Conservation (phyloP, 2,888 invertebrate species). For the Caenorhabditis zanzibari region DNA sequence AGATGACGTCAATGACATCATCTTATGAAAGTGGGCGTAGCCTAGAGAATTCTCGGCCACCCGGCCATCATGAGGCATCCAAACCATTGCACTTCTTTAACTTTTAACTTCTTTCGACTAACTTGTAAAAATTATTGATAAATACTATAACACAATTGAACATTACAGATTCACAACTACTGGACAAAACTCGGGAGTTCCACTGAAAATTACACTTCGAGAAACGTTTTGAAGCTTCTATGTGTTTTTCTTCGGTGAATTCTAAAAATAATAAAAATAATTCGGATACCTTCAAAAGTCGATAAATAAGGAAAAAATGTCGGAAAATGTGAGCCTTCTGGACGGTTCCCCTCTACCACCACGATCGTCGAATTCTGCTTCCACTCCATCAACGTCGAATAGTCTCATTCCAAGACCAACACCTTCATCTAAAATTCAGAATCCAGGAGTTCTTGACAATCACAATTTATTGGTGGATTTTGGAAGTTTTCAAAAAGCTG, state of each 20-base stretch:
- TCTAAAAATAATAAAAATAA: neutral
- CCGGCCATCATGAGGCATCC: too few species aligned
- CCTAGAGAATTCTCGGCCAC: too few species aligned
- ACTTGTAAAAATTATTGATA: neutral
- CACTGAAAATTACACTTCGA: too few species aligned
- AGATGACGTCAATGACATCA: too few species aligned
- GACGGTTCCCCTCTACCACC: slow-evolving; percentile 68
- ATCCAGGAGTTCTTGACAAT: neutral
- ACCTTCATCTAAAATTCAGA: neutral
- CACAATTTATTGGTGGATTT: slow-evolving; percentile 40
- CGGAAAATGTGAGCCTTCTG: slow-evolving; percentile 67
- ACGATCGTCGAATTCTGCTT: slow-evolving; percentile 14
- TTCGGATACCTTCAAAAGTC: too few species aligned
- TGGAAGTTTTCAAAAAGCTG: neutral
- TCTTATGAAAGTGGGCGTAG: too few species aligned
- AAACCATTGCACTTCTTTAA: neutral
- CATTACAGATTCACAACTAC: too few species aligned
- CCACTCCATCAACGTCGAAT: too few species aligned
- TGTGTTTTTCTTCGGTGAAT: neutral
- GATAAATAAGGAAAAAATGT: too few species aligned
- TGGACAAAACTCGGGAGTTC: too few species aligned
- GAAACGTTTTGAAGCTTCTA: too few species aligned
- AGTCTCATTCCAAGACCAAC: slow-evolving; percentile 29
- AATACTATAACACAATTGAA: too few species aligned
- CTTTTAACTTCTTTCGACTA: neutral